Percentiles rank a stretch among this genome's conserved stretches.
phyloP scores from a whole-genome alignment of 2,888 invertebrate species.

The Siphlonurus alternatus region DNA sequence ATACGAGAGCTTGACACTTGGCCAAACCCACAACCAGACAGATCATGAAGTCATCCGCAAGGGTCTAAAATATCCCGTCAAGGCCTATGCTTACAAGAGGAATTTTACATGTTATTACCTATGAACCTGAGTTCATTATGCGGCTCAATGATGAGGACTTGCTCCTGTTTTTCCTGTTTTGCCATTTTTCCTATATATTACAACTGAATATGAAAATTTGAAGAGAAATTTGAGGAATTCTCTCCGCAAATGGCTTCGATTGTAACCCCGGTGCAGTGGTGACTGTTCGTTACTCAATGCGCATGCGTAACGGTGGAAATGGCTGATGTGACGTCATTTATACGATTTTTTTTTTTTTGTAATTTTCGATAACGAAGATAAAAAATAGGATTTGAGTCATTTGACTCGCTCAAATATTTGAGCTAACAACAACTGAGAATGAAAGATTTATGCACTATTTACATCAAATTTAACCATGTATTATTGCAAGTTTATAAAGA shows the following conservation, averaged over 20 bases:
- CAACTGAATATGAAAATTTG: slow-evolving; percentile 9
- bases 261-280: slow-evolving; percentile 16
- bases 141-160: slow-evolving; percentile 73
- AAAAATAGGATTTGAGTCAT: too few species aligned
- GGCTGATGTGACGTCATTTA: slow-evolving; percentile 9
- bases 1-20: background rate
- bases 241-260: slow-evolving; percentile 16
- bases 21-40: background rate
- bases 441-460: too few species aligned
- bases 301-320: slow-evolving; percentile 19
- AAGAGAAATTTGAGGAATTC: slow-evolving; percentile 13
- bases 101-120: slow-evolving; percentile 44
- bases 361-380: too few species aligned
- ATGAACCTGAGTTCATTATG: slow-evolving; percentile 76
- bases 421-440: too few species aligned
- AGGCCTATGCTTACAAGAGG: slow-evolving; percentile 10
- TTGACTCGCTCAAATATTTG: too few species aligned
- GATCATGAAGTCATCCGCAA: slow-evolving; percentile 2
- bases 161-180: slow-evolving; percentile 40
- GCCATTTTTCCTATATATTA: slow-evolving; percentile 18
- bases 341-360: background rate
- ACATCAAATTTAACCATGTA: too few species aligned
- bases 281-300: slow-evolving; percentile 15
- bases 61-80: slow-evolving; percentile 15
- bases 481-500: too few species aligned